phyloP scores from a whole-genome alignment of 2,888 invertebrate genomes.

The Plutella xylostella region DNA sequence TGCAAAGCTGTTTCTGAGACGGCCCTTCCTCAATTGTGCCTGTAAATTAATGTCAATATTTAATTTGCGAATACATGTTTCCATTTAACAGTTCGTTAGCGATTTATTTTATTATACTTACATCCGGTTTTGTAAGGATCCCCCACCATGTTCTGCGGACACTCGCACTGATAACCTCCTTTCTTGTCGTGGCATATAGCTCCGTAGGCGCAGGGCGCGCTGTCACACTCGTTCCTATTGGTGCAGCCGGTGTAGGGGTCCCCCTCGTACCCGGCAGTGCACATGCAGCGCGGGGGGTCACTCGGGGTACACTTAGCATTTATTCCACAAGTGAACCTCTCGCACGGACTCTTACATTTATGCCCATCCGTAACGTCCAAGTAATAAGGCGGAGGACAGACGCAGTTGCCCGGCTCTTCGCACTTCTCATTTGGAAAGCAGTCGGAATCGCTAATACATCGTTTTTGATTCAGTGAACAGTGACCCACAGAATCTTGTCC shows the following conservation, averaged over 20 bases:
- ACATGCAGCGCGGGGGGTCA: conserved; percentile 91
- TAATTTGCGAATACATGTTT: background rate
- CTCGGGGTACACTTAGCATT: conserved; percentile 91
- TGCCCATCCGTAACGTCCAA: conserved; percentile 84
- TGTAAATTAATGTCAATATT: conserved; percentile 16
- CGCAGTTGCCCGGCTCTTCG: conserved; percentile 90
- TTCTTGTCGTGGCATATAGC: conserved; percentile 89
- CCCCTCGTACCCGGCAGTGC: conserved; percentile 87
- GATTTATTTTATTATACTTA: conserved; percentile 56
- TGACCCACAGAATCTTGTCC: conserved; percentile 85
- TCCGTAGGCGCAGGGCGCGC: conserved; percentile 87
- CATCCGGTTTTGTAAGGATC: conserved; percentile 90
- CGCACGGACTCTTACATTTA: conserved; percentile 93
- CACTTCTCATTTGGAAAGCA: conserved; percentile 91
- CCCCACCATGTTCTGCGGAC: conserved; percentile 84
- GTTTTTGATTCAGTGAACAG: conserved; percentile 85
- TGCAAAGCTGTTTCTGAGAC: conserved; percentile 76
- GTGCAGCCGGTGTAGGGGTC: conserved; percentile 86
- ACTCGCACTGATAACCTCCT: conserved; percentile 88
- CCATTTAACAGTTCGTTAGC: background rate
- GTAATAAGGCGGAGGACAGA: conserved; percentile 92
- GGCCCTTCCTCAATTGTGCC: conserved; percentile 47
- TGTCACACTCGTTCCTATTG: conserved; percentile 88
- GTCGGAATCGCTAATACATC: conserved; percentile 85
- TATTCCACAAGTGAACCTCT: conserved; percentile 89